Conservation (phyloP, 2,888 invertebrate species). For the Lithophane socia region DNA sequence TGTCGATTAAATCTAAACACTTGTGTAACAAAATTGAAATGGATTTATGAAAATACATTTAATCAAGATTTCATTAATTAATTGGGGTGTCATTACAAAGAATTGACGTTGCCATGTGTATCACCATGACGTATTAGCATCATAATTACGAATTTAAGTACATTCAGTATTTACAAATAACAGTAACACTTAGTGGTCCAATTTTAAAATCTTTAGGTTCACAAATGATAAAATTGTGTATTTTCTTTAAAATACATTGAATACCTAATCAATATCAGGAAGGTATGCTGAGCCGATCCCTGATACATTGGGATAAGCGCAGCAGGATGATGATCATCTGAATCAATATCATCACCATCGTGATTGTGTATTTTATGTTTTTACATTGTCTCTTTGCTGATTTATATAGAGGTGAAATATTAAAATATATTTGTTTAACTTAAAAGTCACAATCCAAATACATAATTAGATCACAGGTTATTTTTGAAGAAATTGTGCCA, state of each 20-base stretch:
- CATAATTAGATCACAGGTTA: constrained; percentile 78
- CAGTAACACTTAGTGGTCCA: constrained; percentile 34
- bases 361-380: not conserved
- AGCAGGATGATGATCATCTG: not conserved
- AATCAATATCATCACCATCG: not conserved
- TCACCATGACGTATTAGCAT: not conserved
- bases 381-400: not conserved
- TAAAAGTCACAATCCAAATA: constrained; percentile 69
- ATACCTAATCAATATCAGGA: not conserved
- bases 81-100: constrained; percentile 5
- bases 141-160: constrained; percentile 43
- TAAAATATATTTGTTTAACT: constrained; percentile 29
- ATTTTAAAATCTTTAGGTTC: constrained; percentile 30
- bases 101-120: constrained; percentile 2
- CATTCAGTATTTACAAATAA: constrained; percentile 46
- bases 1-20: constrained; percentile 3
- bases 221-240: constrained; percentile 3
- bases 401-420: constrained; percentile 24
- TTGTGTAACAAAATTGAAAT: not conserved
- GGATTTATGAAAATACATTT: constrained; percentile 7
- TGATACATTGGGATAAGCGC: not conserved
- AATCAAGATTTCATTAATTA: not conserved
- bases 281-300: not conserved
- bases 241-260: not conserved
- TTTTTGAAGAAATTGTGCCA: constrained; percentile 80